Conservation (phyloP, 2,113 vertebrate genomes). For the Hucho hucho region DNA sequence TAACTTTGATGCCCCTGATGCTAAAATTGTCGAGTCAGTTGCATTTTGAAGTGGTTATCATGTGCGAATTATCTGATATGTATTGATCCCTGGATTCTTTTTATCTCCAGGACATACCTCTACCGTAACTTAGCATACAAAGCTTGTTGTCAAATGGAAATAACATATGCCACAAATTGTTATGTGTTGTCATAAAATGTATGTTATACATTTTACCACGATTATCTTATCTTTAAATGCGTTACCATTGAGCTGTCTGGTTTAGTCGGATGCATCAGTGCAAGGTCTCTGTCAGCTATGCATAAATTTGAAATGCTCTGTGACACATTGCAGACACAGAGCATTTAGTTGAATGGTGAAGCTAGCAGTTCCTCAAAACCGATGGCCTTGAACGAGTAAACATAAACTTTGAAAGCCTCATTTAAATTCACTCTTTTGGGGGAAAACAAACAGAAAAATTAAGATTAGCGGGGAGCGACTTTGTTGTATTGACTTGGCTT, state of each 20-base stretch:
- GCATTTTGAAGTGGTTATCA: not conserved
- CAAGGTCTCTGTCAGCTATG: too few species aligned
- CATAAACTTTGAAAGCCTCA: not conserved
- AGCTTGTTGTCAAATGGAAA: too few species aligned
- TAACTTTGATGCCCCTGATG: conserved; percentile 5
- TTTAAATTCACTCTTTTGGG: not conserved
- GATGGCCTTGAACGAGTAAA: not conserved
- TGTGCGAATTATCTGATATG: not conserved
- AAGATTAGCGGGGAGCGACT: not conserved
- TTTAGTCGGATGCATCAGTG: not conserved
- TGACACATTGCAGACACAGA: too few species aligned
- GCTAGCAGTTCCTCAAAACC: not conserved
- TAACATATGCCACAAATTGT: too few species aligned
- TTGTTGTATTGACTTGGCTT: conserved; percentile 33
- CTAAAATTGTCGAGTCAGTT: not conserved
- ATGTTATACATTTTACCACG: not conserved
- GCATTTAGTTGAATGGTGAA: too few species aligned
- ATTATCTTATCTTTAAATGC: not conserved
- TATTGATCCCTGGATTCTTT: not conserved
- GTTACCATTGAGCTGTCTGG: too few species aligned
- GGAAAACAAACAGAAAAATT: not conserved
- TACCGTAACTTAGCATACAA: not conserved
- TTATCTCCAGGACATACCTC: too few species aligned
- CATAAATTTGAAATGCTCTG: too few species aligned
- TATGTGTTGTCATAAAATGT: too few species aligned